These are phyloP conservation scores for Diplodus sargus DNA, from an alignment of 2,797 vertebrate species.

Conservation along the genomic window DNA sequence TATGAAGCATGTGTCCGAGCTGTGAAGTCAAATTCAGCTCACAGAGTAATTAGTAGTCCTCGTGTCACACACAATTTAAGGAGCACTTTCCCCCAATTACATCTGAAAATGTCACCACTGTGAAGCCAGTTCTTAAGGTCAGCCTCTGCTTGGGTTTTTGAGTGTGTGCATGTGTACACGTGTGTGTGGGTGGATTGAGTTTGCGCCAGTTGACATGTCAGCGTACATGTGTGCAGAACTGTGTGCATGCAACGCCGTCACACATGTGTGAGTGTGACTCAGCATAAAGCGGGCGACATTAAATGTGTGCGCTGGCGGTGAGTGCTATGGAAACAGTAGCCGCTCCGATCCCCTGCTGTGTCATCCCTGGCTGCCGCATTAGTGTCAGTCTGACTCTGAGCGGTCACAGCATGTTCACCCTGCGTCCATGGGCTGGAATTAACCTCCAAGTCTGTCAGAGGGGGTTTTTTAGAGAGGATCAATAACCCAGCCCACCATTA, in stretches of 20 bases:
- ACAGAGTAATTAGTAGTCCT: neutral
- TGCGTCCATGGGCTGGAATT: constrained; percentile 40
- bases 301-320: constrained; percentile 23
- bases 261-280: constrained; percentile 12
- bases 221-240: neutral
- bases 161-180: constrained; percentile 2
- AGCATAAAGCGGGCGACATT: constrained; percentile 17
- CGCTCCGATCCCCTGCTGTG: constrained; percentile 49
- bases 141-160: constrained; percentile 15
- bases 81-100: constrained; percentile 16
- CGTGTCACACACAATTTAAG: constrained; percentile 36
- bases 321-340: constrained; percentile 40
- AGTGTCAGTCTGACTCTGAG: constrained; percentile 65
- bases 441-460: constrained; percentile 58
- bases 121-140: constrained; percentile 46
- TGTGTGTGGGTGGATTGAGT: neutral
- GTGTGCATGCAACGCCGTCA: constrained; percentile 7
- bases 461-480: constrained; percentile 55
- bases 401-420: constrained; percentile 65
- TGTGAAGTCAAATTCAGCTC: neutral
- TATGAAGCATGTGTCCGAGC: neutral
- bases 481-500: constrained; percentile 45
- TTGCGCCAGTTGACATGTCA: neutral
- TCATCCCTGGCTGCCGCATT: constrained; percentile 56
- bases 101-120: constrained; percentile 51